Evolutionary conservation across 1,140 invertebrate species (phyloP), one percentile per base, ranked within the genome.

Genomic region (Protaetia brevitarsis): DNA sequence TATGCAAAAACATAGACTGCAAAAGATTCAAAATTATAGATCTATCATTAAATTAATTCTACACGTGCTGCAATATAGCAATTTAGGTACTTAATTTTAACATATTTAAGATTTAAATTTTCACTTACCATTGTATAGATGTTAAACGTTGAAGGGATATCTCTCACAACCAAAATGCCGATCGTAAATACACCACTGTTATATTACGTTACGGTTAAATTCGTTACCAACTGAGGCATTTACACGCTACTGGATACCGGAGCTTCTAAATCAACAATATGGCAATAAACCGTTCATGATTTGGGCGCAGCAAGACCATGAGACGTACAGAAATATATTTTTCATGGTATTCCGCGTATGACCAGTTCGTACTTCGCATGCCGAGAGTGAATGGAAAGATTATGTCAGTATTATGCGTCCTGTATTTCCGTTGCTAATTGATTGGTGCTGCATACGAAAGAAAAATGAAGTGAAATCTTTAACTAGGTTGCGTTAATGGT

Each of bases 261-360:
- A n/a, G 26, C 56, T 23, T n/a, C 7, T 34, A n/a, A n/a, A n/a
- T 58, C 56, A 30, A 58, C 56, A 58, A 58, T 58, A 58, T 30
- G 21, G 56, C 16, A 26, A 58, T 58, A 58, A 58, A 58, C 26
- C 56, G 27, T 58, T 58, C 56, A 58, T 30, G 56, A 58, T 58
- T n/a, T 58, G 56, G 56, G 56, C 56, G 28, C 56, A 27, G 56
- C 56, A 30, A 28, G 56, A 58, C 56, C 56, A 30, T 28, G 29
- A 13, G 51, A 56, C 16, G 8, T 64, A 27, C 26, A 30, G 26
- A 57, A 60, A 36, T 6, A 2, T 45, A 21, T 45, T 13, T 45
- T 19, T 45, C 41, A 19, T 13, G 16, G 41, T 45, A 16, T 45
- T 13, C 16, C 13, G 8, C n/a, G 23, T 45, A 45, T 13, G 41